Evolutionary conservation across 1,140 invertebrate genomes (phyloP), one percentile per base, ranked within the genome.

Genomic region (Apis florea): DNA sequence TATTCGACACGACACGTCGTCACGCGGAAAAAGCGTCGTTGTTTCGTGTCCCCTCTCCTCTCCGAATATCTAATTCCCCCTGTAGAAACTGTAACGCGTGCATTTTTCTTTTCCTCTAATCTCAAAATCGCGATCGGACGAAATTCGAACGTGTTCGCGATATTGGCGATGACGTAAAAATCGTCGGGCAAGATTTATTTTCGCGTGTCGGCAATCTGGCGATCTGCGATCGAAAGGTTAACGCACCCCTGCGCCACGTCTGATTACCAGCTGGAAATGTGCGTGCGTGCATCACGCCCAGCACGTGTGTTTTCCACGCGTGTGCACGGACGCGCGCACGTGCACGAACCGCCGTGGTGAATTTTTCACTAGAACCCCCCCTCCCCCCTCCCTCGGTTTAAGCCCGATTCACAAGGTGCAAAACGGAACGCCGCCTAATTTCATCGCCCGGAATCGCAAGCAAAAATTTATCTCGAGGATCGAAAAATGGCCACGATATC

Each of bases 221-320:
- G 72, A 86, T 87, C 74, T 79, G 53, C 85, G 85, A 86, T 87
- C 85, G 77, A 87, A 86, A 87, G 85, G 85, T 86, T 86, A 86
- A 83, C 71, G 82, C 85, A 84, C 81, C 85, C 82, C 81, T 72
- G 73, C 59, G 26, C 69, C 78, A 83, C 77, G 82, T 78, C 85
- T 84, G 85, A 86, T 86, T 87, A 86, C 82, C 69, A 70, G 40
- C 63, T 83, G 84, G 66, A 80, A 83, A 73, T 86, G 85, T 87
- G 78, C 85, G 85, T 86, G 85, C 85, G 64, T 72, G 85, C 81
- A 73, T 85, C 84, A 75, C 63, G 75, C 71, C 71, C 74, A 67
- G 77, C 86, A 84, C 86, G 86, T 82, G 86, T 56, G 85, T 77
- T 81, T 79, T 87, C 69, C 85, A 84, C 81, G 85, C 82, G 85